Evolutionary conservation across 2,113 vertebrate species (phyloP).

Genomic region (Triplophysa dalaica): DNA sequence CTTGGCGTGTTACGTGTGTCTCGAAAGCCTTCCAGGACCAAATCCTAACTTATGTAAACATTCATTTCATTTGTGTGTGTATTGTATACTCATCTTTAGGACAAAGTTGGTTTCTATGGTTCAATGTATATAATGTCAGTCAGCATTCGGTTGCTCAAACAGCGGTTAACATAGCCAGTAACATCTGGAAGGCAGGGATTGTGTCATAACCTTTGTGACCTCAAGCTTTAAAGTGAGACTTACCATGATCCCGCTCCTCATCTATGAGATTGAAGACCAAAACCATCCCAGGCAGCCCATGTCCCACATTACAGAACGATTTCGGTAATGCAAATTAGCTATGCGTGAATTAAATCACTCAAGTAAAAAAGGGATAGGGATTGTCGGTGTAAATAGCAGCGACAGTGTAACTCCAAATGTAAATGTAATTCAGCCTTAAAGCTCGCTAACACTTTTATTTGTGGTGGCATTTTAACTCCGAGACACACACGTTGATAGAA

Average conservation of each 20-base stretch:
- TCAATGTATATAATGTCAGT: not conserved
- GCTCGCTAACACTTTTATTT: conserved; percentile 27
- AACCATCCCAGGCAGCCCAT: not conserved
- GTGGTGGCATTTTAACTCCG: conserved; percentile 6
- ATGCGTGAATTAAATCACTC: conserved; percentile 20
- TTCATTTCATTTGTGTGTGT: conserved; percentile 8
- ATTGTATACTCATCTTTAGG: not conserved
- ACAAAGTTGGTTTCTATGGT: conserved; percentile 6
- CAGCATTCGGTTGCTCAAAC: conserved; percentile 9
- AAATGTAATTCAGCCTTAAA: conserved; percentile 39
- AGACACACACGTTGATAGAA: conserved; percentile 26
- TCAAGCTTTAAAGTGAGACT: conserved; percentile 32
- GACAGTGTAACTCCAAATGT: conserved; percentile 22
- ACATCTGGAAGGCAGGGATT: conserved; percentile 37
- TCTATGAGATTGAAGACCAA: conserved; percentile 34
- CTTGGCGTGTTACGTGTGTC: conserved; percentile 13
- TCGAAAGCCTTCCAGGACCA: too few species aligned
- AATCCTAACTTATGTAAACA: too few species aligned
- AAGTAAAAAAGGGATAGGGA: conserved; percentile 21
- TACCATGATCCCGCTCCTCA: conserved; percentile 36
- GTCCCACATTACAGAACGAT: conserved; percentile 4
- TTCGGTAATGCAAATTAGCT: not conserved
- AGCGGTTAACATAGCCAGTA: conserved; percentile 17
- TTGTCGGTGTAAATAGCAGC: conserved; percentile 24
- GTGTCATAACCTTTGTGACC: not conserved